Conservation (phyloP, 2,888 invertebrate genomes). For the Drosophila falleni region DNA sequence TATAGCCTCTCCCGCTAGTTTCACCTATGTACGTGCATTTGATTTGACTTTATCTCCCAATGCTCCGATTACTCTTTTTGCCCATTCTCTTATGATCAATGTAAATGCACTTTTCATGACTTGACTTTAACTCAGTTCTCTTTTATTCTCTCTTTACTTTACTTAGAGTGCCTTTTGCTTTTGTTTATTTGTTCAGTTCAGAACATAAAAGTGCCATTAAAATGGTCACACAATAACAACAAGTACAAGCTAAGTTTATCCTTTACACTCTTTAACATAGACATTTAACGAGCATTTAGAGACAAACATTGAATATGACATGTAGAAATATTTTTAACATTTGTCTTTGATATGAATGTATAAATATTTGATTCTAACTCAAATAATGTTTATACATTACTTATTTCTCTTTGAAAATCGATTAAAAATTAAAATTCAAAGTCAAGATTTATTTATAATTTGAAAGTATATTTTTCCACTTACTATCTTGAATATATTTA, state of each 20-base stretch:
- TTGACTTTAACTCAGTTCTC: slow-evolving; percentile 19
- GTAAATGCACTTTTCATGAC: slow-evolving; percentile 68
- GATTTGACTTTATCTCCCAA: slow-evolving; percentile 53
- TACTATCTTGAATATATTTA: not conserved
- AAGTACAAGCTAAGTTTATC: slow-evolving; percentile 35
- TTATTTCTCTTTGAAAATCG: not conserved
- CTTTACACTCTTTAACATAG: not conserved
- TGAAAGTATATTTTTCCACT: too few relatives aligned
- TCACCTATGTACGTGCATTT: slow-evolving; percentile 50
- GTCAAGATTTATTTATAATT: too few relatives aligned
- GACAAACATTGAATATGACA: not conserved
- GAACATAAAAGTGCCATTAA: slow-evolving; percentile 61
- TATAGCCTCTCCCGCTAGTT: too few relatives aligned
- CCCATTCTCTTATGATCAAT: slow-evolving; percentile 37
- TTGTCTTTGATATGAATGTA: too few relatives aligned
- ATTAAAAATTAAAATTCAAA: too few relatives aligned
- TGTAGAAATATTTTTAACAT: too few relatives aligned
- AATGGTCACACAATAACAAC: slow-evolving; percentile 24
- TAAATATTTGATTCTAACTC: too few relatives aligned
- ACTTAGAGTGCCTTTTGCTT: slow-evolving; percentile 51
- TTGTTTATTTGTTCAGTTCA: slow-evolving; percentile 47
- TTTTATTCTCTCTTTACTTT: slow-evolving; percentile 31
- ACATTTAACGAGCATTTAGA: not conserved
- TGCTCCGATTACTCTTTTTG: slow-evolving; percentile 18
- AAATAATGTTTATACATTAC: not conserved